phyloP scores from a whole-genome alignment of 2,113 vertebrate genomes.

The Dolichotis patagonum region DNA sequence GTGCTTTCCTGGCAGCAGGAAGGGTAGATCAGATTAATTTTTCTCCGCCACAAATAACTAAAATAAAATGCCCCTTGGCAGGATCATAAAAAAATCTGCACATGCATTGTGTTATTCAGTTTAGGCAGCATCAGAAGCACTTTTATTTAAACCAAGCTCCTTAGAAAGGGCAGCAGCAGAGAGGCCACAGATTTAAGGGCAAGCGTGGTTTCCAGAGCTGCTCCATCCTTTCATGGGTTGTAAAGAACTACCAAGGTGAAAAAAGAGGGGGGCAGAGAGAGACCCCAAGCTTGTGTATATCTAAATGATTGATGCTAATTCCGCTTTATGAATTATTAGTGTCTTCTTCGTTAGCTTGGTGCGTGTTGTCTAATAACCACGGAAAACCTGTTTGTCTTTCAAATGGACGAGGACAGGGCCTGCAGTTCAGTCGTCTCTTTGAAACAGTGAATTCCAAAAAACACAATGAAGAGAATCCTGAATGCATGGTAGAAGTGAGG shows the following conservation, averaged over 20 bases:
- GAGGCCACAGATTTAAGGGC: neutral
- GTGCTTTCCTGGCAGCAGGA: neutral
- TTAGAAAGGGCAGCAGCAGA: neutral
- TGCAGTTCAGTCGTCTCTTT: neutral
- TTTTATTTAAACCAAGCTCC: conserved; percentile 24
- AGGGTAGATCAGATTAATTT: neutral
- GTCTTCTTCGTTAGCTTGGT: neutral
- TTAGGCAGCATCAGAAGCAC: neutral
- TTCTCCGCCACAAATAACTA: conserved; percentile 18
- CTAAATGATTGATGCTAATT: neutral
- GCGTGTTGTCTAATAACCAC: neutral
- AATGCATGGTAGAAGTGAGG: neutral
- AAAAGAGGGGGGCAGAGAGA: neutral
- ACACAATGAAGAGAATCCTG: neutral
- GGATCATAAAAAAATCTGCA: neutral
- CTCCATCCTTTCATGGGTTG: neutral
- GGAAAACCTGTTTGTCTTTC: neutral
- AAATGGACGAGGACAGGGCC: neutral
- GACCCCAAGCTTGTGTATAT: neutral
- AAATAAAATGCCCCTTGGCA: neutral
- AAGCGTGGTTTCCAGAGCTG: neutral
- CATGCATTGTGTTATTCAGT: neutral
- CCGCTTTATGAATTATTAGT: neutral
- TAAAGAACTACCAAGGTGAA: neutral
- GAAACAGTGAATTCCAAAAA: neutral